A percentile compares a stretch with the other conserved stretches of the same genome.
phyloP scores from a whole-genome alignment of 2,797 vertebrate genomes.

The Buceros bicornis region DNA sequence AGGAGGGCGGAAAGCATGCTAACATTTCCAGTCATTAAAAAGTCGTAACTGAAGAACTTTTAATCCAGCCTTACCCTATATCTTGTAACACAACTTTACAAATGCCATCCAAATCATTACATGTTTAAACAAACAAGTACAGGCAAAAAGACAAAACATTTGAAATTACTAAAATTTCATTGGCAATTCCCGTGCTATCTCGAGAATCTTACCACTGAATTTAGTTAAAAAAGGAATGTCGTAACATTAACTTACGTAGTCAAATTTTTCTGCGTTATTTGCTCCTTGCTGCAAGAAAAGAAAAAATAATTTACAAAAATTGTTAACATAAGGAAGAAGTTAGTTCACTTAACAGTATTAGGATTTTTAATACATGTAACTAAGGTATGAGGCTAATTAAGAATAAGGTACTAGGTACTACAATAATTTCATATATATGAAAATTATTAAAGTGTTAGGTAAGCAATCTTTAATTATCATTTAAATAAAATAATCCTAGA shows the following conservation, averaged over 20 bases:
- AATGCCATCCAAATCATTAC: not conserved
- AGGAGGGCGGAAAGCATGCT: not conserved
- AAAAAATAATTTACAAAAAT: constrained; percentile 73
- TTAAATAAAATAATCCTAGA: constrained; percentile 60
- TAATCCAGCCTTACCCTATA: not conserved
- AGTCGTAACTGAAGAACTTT: not conserved
- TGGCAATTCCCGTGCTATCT: not conserved
- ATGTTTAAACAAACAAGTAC: not conserved
- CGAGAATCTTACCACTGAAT: not conserved
- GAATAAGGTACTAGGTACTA: constrained; percentile 63
- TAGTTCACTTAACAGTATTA: constrained; percentile 69
- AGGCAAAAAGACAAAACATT: not conserved
- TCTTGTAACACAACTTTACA: not conserved
- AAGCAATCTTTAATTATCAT: constrained; percentile 49
- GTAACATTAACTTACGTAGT: constrained; percentile 90
- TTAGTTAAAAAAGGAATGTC: not conserved
- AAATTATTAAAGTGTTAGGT: constrained; percentile 70
- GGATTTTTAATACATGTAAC: constrained; percentile 52
- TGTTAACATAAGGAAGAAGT: constrained; percentile 61
- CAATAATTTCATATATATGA: constrained; percentile 66
- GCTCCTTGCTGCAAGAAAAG: constrained; percentile 92
- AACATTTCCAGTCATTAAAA: not conserved
- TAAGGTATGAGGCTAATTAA: constrained; percentile 54
- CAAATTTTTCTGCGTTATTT: constrained; percentile 98
- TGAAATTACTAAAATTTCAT: not conserved